Evolutionary conservation across 2,797 vertebrate genomes (phyloP).

Genomic region (Hafferia zeledoni): DNA sequence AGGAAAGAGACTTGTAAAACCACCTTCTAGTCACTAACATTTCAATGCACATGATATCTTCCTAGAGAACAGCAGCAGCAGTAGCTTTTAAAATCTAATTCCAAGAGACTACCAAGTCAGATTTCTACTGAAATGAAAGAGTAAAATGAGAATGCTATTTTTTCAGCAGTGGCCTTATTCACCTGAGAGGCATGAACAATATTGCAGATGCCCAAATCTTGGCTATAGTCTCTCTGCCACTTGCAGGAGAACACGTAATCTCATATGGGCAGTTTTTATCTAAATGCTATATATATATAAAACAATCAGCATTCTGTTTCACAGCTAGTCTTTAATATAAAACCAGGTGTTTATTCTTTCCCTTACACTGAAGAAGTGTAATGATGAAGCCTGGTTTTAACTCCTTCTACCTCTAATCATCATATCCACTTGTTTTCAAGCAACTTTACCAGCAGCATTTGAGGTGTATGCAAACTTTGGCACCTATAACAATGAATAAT

Average conservation of each 20-base stretch:
- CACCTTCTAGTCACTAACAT: background rate
- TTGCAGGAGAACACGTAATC: background rate
- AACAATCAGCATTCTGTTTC: background rate
- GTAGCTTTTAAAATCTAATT: conserved; percentile 14
- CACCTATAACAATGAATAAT: background rate
- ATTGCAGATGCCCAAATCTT: background rate
- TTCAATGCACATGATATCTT: background rate
- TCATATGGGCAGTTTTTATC: background rate
- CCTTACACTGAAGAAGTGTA: background rate
- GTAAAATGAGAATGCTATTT: background rate
- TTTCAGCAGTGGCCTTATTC: background rate
- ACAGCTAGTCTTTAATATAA: background rate
- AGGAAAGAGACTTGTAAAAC: background rate
- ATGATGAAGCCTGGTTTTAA: background rate
- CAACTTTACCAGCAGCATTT: background rate
- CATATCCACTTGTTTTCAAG: background rate
- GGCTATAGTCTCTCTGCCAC: background rate
- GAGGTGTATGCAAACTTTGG: background rate
- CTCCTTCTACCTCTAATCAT: background rate
- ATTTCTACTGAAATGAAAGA: conserved; percentile 1
- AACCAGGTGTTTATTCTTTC: background rate
- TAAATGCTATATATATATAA: background rate
- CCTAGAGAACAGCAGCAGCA: background rate
- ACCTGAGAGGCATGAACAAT: background rate
- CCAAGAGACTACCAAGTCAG: background rate